Percentiles rank a stretch among this genome's conserved stretches.
Conservation (phyloP, 2,888 invertebrate genomes). For the Zelleria hepariella region DNA sequence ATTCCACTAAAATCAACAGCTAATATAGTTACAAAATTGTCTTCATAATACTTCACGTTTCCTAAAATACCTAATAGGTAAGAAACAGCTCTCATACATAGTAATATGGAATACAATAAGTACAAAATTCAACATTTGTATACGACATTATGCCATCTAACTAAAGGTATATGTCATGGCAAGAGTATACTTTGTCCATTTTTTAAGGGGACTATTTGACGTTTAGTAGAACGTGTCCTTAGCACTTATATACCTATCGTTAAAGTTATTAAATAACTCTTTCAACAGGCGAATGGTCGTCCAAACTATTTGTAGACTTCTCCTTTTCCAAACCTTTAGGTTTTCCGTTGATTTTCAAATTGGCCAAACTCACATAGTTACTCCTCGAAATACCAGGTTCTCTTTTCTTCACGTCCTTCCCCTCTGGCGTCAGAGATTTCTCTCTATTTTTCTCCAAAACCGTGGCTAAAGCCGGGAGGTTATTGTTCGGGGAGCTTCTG, state of each 20-base stretch:
- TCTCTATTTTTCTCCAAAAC: slow-evolving; percentile 27
- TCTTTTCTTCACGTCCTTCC: slow-evolving; percentile 25
- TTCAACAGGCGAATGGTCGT: slow-evolving; percentile 31
- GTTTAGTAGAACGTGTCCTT: no score
- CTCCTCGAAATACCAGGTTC: slow-evolving; percentile 54
- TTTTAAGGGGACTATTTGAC: slow-evolving; percentile 4
- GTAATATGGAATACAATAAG: slow-evolving; percentile 4
- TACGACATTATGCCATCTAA: no score
- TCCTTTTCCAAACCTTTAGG: slow-evolving; percentile 29
- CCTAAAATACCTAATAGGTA: slow-evolving; percentile 5
- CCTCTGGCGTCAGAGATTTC: slow-evolving; percentile 8
- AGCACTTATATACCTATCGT: no score
- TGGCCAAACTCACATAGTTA: slow-evolving; percentile 64
- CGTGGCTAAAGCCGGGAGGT: slow-evolving; percentile 23
- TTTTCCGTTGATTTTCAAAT: slow-evolving; percentile 51
- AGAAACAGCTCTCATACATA: no score
- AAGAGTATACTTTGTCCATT: slow-evolving; percentile 8
- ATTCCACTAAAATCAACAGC: not conserved
- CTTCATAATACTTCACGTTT: not conserved
- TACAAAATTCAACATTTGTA: slow-evolving; percentile 15
- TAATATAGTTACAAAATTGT: not conserved
- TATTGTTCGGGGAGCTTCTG: slow-evolving; percentile 23
- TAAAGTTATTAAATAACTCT: slow-evolving; percentile 36
- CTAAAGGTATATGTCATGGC: slow-evolving; percentile 10
- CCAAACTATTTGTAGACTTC: slow-evolving; percentile 12